Percentiles rank a stretch among this genome's conserved stretches.
Evolutionary conservation across 2,888 invertebrate species (phyloP).

Genomic region (Oxystoma pomonae): DNA sequence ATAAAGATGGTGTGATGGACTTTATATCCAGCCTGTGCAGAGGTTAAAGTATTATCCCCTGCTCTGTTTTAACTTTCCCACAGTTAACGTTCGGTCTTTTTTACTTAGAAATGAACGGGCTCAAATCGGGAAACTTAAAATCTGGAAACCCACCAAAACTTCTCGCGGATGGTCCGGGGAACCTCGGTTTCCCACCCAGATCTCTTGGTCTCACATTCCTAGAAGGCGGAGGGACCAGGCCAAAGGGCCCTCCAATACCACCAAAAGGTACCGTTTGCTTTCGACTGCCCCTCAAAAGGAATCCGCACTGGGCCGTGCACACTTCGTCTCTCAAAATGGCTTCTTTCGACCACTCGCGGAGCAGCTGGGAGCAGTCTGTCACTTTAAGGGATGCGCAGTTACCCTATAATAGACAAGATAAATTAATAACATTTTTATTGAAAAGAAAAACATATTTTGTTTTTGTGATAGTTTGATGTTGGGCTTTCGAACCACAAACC

Average conservation of each 20-base stretch:
- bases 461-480: no score
- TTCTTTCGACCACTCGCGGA: constrained; percentile 79
- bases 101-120: constrained; percentile 57
- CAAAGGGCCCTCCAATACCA: constrained; percentile 27
- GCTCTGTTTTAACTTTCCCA: no score
- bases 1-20: no score
- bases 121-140: constrained; percentile 75
- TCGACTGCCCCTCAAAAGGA: constrained; percentile 51
- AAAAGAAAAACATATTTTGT: no score
- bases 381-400: constrained; percentile 86
- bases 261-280: not conserved
- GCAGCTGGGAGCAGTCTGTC: constrained; percentile 79
- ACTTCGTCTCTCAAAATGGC: constrained; percentile 81
- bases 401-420: constrained; percentile 55
- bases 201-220: constrained; percentile 31
- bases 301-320: constrained; percentile 87
- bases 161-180: constrained; percentile 25
- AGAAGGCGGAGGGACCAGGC: constrained; percentile 34
- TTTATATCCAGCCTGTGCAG: no score
- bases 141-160: constrained; percentile 51
- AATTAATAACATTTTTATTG: no score
- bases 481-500: no score
- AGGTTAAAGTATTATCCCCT: no score
- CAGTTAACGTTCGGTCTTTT: no score
- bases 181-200: constrained; percentile 29